Base-by-base conservation (phyloP, 2,888 invertebrate species). In the Drosophila sordidula region DNA sequence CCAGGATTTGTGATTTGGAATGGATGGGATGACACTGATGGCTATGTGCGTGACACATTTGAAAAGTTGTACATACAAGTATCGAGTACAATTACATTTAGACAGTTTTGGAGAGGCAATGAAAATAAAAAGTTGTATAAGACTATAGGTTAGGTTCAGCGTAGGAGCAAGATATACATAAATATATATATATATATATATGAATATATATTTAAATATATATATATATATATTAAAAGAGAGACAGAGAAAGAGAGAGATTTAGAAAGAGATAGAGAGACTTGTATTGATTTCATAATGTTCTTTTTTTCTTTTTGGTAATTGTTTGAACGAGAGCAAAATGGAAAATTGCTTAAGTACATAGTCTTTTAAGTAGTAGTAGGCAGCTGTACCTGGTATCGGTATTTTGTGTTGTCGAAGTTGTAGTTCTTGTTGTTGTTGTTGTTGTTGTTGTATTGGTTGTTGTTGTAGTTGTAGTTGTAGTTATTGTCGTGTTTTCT, bases 311-410 rank as follows among this genome's bases (percentile, higher is more conserved):
- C 45, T 68, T 54, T 32, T 34, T 47, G 4, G 26, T 69, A 51
- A 39, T 61, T 80, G 18, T 72, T 70, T 69, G 62, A 85, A 65
- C 86, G 71, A 89, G 82, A 83, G 73, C 70, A 85, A 89, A 87
- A 78, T 84, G 89, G 76, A 87, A 80, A 87, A 61, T 79, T 75
- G 18, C 41, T 63, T 54, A 66, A 78, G 64, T 62, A 67, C 55
- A 51, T 22, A 73, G 80, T 87, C 64, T 61, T 69, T 67, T 47
- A 67, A 69, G 58, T 65, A 75, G 58, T 65, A 75, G 56, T 73
- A 64, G 73, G 80, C 75, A 61, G 81, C 70, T 84, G 70, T 89
- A 89, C 89, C 90, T 89, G 90, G 90, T 89, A 84, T 88, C 90
- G 73, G 84, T 82, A 89, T 77, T 78, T 70, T 72, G 90, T 84